Conservation (phyloP, 2,113 vertebrate genomes). For the Xiphophorus maculatus region DNA sequence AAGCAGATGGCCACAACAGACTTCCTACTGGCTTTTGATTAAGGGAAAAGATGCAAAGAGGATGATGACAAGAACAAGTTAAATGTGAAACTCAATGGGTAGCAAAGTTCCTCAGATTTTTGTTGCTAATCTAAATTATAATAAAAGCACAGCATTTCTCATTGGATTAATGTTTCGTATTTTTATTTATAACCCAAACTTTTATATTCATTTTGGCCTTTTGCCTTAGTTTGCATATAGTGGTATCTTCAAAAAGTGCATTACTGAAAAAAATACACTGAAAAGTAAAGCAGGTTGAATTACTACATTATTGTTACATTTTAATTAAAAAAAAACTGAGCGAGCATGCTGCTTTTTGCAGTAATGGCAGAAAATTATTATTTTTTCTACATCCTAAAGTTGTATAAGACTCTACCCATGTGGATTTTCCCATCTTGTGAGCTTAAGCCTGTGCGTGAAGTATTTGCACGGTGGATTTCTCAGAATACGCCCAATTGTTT, state of each 20-base stretch:
- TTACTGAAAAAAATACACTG: background rate
- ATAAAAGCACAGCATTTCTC: background rate
- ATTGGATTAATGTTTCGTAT: background rate
- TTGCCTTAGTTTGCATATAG: background rate
- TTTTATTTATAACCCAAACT: background rate
- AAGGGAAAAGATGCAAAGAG: background rate
- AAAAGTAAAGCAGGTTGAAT: background rate
- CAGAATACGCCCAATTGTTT: conserved; percentile 44
- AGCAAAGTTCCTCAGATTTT: background rate
- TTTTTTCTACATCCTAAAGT: conserved; percentile 15
- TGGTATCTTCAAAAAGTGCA: background rate
- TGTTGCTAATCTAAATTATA: background rate
- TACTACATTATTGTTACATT: background rate
- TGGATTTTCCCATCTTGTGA: background rate
- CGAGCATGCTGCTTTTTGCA: background rate
- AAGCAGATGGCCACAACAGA: conserved; percentile 30
- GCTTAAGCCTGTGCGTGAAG: conserved; percentile 35
- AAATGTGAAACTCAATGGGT: background rate
- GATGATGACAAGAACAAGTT: background rate
- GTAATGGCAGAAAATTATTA: background rate
- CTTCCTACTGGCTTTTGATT: background rate
- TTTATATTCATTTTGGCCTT: background rate
- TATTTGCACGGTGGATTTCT: conserved; percentile 43
- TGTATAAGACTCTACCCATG: background rate
- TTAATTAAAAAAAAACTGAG: background rate